Base-by-base conservation (phyloP, 1,140 invertebrate genomes). In the Neoseiulus cucumeris region DNA sequence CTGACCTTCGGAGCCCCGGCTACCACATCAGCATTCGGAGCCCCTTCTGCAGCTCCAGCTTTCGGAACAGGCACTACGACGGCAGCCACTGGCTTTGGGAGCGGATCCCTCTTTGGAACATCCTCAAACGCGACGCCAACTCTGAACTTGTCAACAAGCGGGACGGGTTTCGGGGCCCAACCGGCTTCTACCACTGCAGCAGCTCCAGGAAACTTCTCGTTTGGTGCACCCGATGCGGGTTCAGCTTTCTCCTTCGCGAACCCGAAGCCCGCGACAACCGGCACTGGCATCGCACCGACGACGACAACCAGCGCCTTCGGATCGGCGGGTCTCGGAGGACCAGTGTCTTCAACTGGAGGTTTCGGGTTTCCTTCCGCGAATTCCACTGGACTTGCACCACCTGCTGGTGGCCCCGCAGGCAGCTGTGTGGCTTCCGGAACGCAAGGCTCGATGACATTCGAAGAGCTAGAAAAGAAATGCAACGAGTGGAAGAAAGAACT, bases 401-500 rank as follows among this genome's bases (percentile, higher is more conserved):
- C 33, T 4, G 9, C 33, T 9, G 33, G 33, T 4, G 9, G 4
- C 33, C 4, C 4, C 9, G 33, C 33, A 39, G 33, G 4, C 33
- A 39, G 4, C 9, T 39, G 33, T 39, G 33, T 39, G 33, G 33
- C 33, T 4, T 39, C 33, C 4, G 33, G 45, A 44, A 28, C 51
- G 29, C 51, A 64, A 29, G 64, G 45, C 44, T 33, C 65, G 64
- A 83, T 95, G 71, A 90, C 83, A 18, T 96, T 91, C 72, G 82
- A 84, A 25, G 87, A 94, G 72, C 74, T 96, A 22, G 90, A 96
- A 76, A 91, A 96, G 71, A 81, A 83, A 1, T 91, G 95, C 51
- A 96, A 95, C 73, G 95, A 96, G 75, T 98, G 91, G 91, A 91
- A 87, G 0, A 73, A 88, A 17, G 91, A 95, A 72, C 76, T 96